Evolutionary conservation across 2,888 invertebrate species (phyloP), one percentile per base, ranked within the genome.

Genomic region (Pandemis cinnamomeana): DNA sequence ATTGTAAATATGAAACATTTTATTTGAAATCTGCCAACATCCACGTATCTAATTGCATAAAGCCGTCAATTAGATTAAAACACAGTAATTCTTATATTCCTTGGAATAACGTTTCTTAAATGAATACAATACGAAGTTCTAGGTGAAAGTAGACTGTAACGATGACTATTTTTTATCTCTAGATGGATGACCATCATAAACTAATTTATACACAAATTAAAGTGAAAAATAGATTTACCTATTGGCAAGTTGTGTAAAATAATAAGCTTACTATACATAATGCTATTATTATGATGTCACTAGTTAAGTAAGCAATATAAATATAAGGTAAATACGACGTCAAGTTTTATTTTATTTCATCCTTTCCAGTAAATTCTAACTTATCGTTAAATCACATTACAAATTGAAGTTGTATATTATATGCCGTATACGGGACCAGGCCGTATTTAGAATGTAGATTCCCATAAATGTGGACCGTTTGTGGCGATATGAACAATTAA

Each of bases 241-340:
- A 93, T 93, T 90, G 91, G 92, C 91, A 90, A 92, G 89, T 90
- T 93, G 91, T 94, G 93, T 94, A 94, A 93, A 92, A 92, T 93
- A 93, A 92, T 93, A 94, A 92, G 92, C 92, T 93, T 93, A 93
- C 89, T 89, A 90, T 74, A 74, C 70, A 74, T 93, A 92, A 91
- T 92, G 90, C 92, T 93, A 93, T 91, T 93, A 93, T 91, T 91
- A 93, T 91, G 88, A 91, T 93, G 93, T 94, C 94, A 93, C 93
- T 93, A 94, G 93, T 93, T 94, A 93, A 90, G 92, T 94, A 94
- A 94, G 93, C 93, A 94, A 94, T 93, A 93, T 93, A 93, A 93
- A 93, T 91, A 92, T 94, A 93, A 94, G 94, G 86, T 92, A 86
- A 80, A 86, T 85, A 92, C 89, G 89, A 91, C 84, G 86, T 86